Evolutionary conservation across 2,888 invertebrate species (phyloP).

Genomic region (Diarsia dahlii): DNA sequence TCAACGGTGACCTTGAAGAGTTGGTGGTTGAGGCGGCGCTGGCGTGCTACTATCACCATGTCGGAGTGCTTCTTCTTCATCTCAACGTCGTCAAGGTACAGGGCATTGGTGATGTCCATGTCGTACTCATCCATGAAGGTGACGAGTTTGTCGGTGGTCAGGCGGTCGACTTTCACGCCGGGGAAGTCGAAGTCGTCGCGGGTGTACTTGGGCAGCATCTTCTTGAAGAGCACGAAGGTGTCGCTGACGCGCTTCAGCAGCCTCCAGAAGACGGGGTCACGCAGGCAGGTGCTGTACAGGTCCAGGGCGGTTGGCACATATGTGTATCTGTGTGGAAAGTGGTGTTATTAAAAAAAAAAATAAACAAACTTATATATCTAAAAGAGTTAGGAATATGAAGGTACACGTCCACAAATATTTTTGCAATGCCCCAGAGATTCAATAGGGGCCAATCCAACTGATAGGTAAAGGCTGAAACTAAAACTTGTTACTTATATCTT

Average conservation of each 20-base stretch:
- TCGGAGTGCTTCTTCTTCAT: slow-evolving; percentile 88
- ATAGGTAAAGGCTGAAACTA: not conserved
- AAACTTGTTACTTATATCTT: not conserved
- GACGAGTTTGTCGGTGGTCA: slow-evolving; percentile 92
- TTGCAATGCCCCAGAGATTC: not conserved
- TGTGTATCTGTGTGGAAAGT: slow-evolving; percentile 79
- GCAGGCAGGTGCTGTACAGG: slow-evolving; percentile 92
- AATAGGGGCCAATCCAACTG: not conserved
- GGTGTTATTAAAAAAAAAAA: not conserved
- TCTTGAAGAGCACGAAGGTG: slow-evolving; percentile 91
- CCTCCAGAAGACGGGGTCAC: slow-evolving; percentile 94
- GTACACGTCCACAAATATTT: not conserved
- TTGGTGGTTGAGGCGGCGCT: slow-evolving; percentile 92
- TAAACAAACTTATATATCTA: not conserved
- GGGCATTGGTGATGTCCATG: slow-evolving; percentile 92
- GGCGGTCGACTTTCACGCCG: slow-evolving; percentile 91
- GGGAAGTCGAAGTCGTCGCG: slow-evolving; percentile 91
- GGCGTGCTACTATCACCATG: slow-evolving; percentile 89
- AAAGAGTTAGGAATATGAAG: not conserved
- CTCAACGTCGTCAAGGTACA: slow-evolving; percentile 88
- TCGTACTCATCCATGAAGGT: slow-evolving; percentile 94
- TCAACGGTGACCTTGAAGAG: slow-evolving; percentile 91
- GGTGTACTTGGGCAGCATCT: slow-evolving; percentile 91
- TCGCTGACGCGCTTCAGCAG: slow-evolving; percentile 92
- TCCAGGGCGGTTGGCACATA: slow-evolving; percentile 91